Evolutionary conservation across 2,113 vertebrate species (phyloP), one percentile per base, ranked within the genome.

Genomic region (Holacanthus passer): DNA sequence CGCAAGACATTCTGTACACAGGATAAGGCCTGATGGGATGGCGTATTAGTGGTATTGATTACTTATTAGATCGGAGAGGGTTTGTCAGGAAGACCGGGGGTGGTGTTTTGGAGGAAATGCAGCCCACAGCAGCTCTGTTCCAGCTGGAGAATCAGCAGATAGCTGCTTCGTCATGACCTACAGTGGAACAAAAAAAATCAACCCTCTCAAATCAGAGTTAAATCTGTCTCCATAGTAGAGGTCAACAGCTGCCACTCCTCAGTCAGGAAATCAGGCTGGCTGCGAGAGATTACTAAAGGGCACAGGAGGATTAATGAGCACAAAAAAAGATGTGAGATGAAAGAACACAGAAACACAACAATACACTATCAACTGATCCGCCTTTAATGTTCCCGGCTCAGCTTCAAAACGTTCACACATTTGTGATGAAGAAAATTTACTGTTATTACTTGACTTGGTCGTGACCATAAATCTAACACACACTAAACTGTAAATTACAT

Each of bases 201-300:
- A 72, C 20, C 47, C 73, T 82, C 41, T 72, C 11, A 88, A 88
- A 89, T 82, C 35, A 69, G 64, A 83, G 73, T 83, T 81, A 79
- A 88, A 90, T 82, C 81, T 83, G 22, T 73, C 60, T 79, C 68
- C 77, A 78, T 35, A 17, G 50, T 27, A 59, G 88, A 90, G 82
- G 81, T 88, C 83, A 91, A 88, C 93, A 92, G 90, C 90, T 92
- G 91, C 87, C 70, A 87, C 90, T 82, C 73, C 45, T 84, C 79
- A 50, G 77, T 79, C 70, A 87, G 85, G 78, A 85, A 85, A 83
- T 73, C 73, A 59, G 70, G 75, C 79, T 60, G 83, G 32, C 83
- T 78, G 71, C 65, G 59, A 78, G 80, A 89, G 89, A 89, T 92
- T 91, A 89, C 35, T 48, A 84, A 91, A 91, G 89, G 88, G 59